A percentile compares a stretch with the other conserved stretches of the same genome.
These are phyloP conservation scores for Tyrannus savana DNA, from an alignment of 2,113 vertebrate species.

Conservation along the genomic window DNA sequence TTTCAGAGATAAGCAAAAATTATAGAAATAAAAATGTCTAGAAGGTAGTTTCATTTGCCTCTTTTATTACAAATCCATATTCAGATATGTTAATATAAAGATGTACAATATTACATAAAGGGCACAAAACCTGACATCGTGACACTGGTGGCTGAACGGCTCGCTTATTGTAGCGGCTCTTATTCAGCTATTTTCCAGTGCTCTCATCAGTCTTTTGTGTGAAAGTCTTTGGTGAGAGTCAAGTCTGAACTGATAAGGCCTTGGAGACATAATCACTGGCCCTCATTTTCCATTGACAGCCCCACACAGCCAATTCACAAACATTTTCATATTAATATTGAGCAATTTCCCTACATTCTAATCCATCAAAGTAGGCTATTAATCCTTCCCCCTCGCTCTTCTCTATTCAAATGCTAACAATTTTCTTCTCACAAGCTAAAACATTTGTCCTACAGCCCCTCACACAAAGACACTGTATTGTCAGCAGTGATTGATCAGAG, in stretches of 20 bases:
- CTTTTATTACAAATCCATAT: slow-evolving; percentile 78
- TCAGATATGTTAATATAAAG: slow-evolving; percentile 88
- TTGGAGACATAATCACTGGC: slow-evolving; percentile 81
- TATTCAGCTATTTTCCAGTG: slow-evolving; percentile 73
- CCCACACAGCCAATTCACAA: slow-evolving; percentile 83
- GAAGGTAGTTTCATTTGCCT: slow-evolving; percentile 72
- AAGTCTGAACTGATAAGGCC: slow-evolving; percentile 82
- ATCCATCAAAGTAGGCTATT: slow-evolving; percentile 98
- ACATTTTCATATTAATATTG: slow-evolving; percentile 99
- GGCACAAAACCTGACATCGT: slow-evolving; percentile 65
- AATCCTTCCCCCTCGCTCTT: slow-evolving; percentile 85
- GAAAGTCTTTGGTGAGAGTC: slow-evolving; percentile 78
- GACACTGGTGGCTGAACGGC: slow-evolving; percentile 71
- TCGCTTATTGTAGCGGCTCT: slow-evolving; percentile 66
- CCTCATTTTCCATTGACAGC: slow-evolving; percentile 78
- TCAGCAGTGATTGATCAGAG: slow-evolving; percentile 96
- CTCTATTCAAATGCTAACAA: slow-evolving; percentile 94
- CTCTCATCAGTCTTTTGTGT: slow-evolving; percentile 85
- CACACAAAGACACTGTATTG: slow-evolving; percentile 90
- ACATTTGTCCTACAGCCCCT: slow-evolving; percentile 91
- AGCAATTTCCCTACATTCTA: slow-evolving; percentile 98
- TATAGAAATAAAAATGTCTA: slow-evolving; percentile 24
- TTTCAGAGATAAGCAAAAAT: slow-evolving; percentile 46
- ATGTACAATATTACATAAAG: slow-evolving; percentile 88
- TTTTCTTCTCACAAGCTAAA: slow-evolving; percentile 86